A percentile compares a stretch with the other conserved stretches of the same genome.
Evolutionary conservation across 2,113 vertebrate species (phyloP).

Genomic region (Odocoileus hemionus): DNA sequence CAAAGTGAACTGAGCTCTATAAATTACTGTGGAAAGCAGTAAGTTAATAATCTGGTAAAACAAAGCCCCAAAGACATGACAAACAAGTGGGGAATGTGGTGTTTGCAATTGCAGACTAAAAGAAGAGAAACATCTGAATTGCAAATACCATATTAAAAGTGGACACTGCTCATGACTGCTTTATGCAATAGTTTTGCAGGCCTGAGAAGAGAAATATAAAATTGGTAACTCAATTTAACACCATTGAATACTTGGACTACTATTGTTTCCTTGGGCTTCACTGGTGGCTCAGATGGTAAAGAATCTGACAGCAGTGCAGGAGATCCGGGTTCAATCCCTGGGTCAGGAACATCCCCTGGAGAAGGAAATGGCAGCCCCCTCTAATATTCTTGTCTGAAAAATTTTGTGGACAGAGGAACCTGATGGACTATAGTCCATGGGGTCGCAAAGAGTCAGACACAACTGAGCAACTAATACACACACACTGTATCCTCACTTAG

Average conservation of each 20-base stretch:
- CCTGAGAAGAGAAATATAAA: not conserved
- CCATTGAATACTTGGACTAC: not conserved
- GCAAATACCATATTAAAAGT: slow-evolving; percentile 23
- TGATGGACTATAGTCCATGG: not conserved
- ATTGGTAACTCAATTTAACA: not conserved
- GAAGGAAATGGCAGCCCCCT: not conserved
- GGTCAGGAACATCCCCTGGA: not conserved
- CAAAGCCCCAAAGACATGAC: not conserved
- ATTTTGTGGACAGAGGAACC: not conserved
- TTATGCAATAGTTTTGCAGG: not conserved
- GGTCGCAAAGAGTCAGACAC: accelerated
- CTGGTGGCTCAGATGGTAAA: not conserved
- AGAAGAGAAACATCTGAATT: slow-evolving; percentile 39
- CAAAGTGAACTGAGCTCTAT: not conserved
- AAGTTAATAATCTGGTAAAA: slow-evolving; percentile 1
- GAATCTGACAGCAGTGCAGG: not conserved
- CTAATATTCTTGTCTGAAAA: not conserved
- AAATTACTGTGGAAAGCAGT: slow-evolving; percentile 37
- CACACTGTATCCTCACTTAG: too few relatives aligned
- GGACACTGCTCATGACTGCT: not conserved
- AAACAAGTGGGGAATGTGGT: not conserved
- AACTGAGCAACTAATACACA: not conserved
- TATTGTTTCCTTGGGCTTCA: not conserved
- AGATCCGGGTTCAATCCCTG: not conserved
- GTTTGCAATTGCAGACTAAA: slow-evolving; percentile 25